Evolutionary conservation across 2,797 vertebrate species (phyloP).

Genomic region (Crenuchus spilurus): DNA sequence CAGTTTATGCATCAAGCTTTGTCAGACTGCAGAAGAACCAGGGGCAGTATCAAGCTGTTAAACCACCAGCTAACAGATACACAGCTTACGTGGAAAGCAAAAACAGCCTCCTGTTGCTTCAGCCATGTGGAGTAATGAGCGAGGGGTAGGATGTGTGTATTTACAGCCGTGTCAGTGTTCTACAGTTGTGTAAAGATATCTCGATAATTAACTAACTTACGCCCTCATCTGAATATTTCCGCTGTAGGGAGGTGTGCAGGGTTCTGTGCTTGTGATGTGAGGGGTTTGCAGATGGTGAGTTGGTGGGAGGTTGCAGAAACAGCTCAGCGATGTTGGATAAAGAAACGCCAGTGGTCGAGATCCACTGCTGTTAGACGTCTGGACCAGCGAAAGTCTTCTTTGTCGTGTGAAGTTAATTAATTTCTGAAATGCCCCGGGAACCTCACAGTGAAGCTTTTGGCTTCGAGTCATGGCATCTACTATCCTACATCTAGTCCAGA

Average conservation of each 20-base stretch:
- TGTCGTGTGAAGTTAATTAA: slow-evolving; percentile 52
- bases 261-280: slow-evolving; percentile 25
- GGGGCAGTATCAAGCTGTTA: slow-evolving; percentile 13
- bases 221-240: slow-evolving; percentile 16
- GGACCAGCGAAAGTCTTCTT: slow-evolving; percentile 18
- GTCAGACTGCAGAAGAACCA: slow-evolving; percentile 12
- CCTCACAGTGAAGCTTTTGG: slow-evolving; percentile 21
- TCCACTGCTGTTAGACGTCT: slow-evolving; percentile 24
- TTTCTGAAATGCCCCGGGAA: slow-evolving; percentile 43
- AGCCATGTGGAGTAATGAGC: neutral
- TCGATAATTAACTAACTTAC: slow-evolving; percentile 28
- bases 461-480: neutral
- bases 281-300: slow-evolving; percentile 39
- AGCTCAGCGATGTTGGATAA: slow-evolving; percentile 21
- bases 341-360: slow-evolving; percentile 17
- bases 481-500: neutral
- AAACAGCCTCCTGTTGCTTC: neutral
- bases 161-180: neutral
- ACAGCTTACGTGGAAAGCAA: neutral
- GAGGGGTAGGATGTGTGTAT: neutral
- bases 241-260: neutral
- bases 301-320: slow-evolving; percentile 32
- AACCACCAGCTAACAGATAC: neutral
- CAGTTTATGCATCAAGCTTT: neutral
- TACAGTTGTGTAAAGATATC: slow-evolving; percentile 9